These are phyloP conservation scores for Beris morrisii DNA, from an alignment of 2,888 invertebrate species.

Conservation along the genomic window DNA sequence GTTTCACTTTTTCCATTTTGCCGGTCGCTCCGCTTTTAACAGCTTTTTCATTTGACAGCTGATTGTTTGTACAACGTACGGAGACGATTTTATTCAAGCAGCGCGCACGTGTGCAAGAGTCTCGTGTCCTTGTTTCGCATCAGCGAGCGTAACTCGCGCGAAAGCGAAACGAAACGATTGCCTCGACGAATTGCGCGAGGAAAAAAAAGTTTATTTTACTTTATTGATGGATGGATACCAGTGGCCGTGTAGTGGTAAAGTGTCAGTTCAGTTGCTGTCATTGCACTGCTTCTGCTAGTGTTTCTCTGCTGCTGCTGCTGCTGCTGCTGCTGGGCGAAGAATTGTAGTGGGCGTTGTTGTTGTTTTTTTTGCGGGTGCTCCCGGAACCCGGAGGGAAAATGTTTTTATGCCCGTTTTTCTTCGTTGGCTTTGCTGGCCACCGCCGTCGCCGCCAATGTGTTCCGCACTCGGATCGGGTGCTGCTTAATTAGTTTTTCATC, in stretches of 20 bases:
- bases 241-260: too few relatives aligned
- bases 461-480: conserved; percentile 16
- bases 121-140: too few relatives aligned
- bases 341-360: background rate
- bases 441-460: background rate
- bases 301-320: background rate
- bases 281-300: conserved; percentile 9
- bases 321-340: background rate
- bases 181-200: too few relatives aligned
- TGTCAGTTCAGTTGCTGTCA: conserved; percentile 22
- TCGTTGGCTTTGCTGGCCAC: background rate
- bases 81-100: background rate
- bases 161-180: too few relatives aligned
- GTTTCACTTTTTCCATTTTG: background rate
- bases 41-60: conserved; percentile 4
- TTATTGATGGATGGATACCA: too few relatives aligned
- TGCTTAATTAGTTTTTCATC: conserved; percentile 14
- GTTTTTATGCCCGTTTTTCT: conserved; percentile 11
- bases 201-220: too few relatives aligned
- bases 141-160: too few relatives aligned
- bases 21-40: conserved; percentile 2
- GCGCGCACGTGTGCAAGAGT: conserved; percentile 17
- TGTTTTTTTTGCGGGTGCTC: conserved; percentile 6
- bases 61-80: conserved; percentile 6
- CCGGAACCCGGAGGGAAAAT: background rate